phyloP scores from a whole-genome alignment of 2,113 vertebrate genomes.

The Telmatochromis brachygnathus region DNA sequence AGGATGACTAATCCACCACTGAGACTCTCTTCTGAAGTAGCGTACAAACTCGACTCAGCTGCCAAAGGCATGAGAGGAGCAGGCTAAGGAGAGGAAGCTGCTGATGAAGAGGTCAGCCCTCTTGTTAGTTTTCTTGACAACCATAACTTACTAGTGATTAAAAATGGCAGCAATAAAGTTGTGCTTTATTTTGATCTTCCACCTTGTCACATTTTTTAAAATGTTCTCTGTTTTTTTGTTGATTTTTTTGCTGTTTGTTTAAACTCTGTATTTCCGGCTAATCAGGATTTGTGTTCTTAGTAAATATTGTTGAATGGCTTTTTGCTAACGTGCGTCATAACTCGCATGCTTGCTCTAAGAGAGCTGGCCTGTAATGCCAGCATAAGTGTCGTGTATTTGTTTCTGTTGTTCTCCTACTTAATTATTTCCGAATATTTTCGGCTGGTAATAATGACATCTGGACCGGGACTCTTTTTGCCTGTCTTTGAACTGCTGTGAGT shows the following conservation, averaged over 20 bases:
- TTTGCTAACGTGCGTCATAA: constrained; percentile 27
- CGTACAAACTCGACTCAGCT: neutral
- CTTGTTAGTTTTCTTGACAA: neutral
- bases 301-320: constrained; percentile 33
- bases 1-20: constrained; percentile 24
- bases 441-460: neutral
- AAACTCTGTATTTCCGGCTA: neutral
- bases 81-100: neutral
- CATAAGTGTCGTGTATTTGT: neutral
- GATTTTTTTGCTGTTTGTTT: constrained; percentile 12
- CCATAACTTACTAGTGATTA: neutral
- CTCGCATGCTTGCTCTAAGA: neutral
- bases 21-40: constrained; percentile 8
- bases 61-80: neutral
- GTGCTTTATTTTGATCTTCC: neutral
- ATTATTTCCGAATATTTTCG: neutral
- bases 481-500: neutral
- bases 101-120: neutral
- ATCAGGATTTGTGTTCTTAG: constrained; percentile 13
- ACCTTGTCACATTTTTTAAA: neutral
- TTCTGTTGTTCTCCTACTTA: neutral
- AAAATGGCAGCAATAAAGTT: neutral
- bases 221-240: neutral
- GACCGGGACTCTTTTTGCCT: neutral
- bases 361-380: neutral